Conservation (phyloP, 2,888 invertebrate species). For the Ectobius pallidus region DNA sequence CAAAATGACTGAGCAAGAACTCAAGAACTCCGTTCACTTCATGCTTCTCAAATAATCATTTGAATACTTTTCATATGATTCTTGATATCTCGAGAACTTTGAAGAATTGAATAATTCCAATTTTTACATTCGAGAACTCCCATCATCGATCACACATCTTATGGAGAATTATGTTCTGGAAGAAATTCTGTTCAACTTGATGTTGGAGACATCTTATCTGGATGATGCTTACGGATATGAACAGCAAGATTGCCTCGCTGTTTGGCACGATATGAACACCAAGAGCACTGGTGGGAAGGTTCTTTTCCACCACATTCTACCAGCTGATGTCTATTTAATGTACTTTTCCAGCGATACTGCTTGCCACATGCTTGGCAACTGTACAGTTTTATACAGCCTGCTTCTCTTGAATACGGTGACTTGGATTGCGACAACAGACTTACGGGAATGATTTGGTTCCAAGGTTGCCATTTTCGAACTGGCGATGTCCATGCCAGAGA, state of each 20-base stretch:
- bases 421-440: background rate
- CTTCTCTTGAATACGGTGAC: background rate
- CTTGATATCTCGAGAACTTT: no score
- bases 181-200: no score
- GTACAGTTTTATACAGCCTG: conserved; percentile 19
- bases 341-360: conserved; percentile 85
- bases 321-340: conserved; percentile 80
- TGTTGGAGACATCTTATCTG: conserved; percentile 40
- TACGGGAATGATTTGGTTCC: conserved; percentile 10
- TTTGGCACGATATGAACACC: conserved; percentile 78
- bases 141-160: no score
- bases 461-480: conserved; percentile 8
- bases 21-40: no score
- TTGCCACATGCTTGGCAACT: conserved; percentile 83
- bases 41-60: no score
- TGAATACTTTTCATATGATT: no score
- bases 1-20: no score
- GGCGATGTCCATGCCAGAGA: background rate
- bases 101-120: no score
- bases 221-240: conserved; percentile 80
- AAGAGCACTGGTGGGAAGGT: conserved; percentile 59
- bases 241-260: conserved; percentile 83
- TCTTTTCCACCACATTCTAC: conserved; percentile 67
- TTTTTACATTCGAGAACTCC: no score
- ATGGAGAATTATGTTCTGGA: no score